Conservation (phyloP, 2,113 vertebrate species). For the Bubalus kerabau region DNA sequence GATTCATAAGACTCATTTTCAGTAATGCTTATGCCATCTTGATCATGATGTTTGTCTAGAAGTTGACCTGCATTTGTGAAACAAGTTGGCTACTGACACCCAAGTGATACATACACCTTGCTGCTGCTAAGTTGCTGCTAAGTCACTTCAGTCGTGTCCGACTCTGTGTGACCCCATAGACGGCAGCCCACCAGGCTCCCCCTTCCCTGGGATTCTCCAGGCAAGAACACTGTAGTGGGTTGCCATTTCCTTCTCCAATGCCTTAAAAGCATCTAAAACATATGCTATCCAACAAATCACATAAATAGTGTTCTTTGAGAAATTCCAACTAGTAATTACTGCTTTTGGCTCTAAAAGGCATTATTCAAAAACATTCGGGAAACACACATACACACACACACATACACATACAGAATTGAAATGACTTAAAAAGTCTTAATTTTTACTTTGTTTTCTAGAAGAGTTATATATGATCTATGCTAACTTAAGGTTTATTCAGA, state of each 20-base stretch:
- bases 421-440: background rate
- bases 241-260: no score
- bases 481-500: background rate
- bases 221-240: no score
- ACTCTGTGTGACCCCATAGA: no score
- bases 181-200: no score
- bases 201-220: no score
- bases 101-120: background rate
- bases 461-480: background rate
- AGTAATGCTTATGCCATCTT: background rate
- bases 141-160: no score
- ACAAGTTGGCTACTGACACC: background rate
- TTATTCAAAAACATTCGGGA: background rate
- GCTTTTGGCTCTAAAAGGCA: background rate
- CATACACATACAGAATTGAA: background rate
- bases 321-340: background rate
- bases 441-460: background rate
- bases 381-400: background rate
- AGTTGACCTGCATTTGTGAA: background rate
- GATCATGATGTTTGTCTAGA: background rate
- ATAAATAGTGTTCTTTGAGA: background rate
- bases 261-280: background rate
- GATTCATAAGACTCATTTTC: constrained; percentile 63
- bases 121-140: no score
- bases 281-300: background rate